Evolutionary conservation across 2,797 vertebrate genomes (phyloP), one percentile per base, ranked within the genome.

Genomic region (Myripristis jacobus): DNA sequence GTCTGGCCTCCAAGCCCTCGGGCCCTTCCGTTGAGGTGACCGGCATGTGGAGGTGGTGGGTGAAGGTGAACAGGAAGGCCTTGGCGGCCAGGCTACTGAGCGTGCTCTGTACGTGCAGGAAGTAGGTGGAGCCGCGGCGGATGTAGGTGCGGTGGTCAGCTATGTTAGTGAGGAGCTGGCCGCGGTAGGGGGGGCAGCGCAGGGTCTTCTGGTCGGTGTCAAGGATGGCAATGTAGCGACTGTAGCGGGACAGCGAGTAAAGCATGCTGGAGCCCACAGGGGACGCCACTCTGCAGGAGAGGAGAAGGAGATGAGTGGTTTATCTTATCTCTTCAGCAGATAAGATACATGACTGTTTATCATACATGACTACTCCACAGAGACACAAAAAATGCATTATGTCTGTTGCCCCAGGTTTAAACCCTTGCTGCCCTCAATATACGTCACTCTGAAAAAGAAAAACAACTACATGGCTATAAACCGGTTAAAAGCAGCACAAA

Each of bases 121-220:
- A 97, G 91, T 97, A 99, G 64, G 98, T 99, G 93, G 97, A 97
- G 29, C 98, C 98, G 0, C 95, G 94, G 74, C 96, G 96, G 91
- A 99, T 96, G 84, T 94, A 96, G 0, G 97, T 99, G 87, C 96
- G 96, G 87, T 98, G 98, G 90, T 98, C 96, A 0, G 97, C 96
- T 64, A 99, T 88, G 77, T 95, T 93, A 65, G 94, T 81, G 1
- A 99, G 91, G 52, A 99, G 78, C 0, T 85, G 80, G 61, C 98
- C 98, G 15, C 90, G 92, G 84, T 99, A 99, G 0, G 95, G 90
- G 0, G 97, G 97, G 56, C 96, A 97, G 79, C 96, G 96, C 11
- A 99, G 87, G 1, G 97, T 98, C 90, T 97, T 99, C 87, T 94
- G 95, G 93, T 99, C 98, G 0, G 94, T 92, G 0, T 99, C 98